These are phyloP conservation scores for Gonioctena quinquepunctata DNA, from an alignment of 1,140 invertebrate genomes.

Conservation along the genomic window DNA sequence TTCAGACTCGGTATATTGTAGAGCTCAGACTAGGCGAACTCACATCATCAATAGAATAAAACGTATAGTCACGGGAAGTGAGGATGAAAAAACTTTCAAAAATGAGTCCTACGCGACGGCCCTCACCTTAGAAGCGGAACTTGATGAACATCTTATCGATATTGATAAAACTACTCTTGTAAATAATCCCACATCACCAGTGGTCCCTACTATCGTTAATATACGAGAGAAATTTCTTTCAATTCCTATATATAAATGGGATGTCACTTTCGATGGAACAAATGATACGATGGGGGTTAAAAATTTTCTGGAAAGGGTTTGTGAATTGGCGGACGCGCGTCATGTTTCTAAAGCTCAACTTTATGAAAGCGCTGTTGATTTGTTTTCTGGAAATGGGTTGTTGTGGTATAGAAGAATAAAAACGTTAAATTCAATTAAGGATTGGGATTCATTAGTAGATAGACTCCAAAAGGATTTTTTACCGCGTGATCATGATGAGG, in stretches of 20 bases:
- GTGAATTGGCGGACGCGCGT: background rate
- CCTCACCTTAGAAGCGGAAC: background rate
- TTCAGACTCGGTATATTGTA: background rate
- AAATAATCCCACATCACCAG: background rate
- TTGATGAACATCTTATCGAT: background rate
- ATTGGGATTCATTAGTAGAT: conserved; percentile 35
- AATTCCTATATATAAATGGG: background rate
- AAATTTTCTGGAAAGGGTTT: conserved; percentile 11
- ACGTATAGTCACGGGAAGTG: background rate
- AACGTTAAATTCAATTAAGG: conserved; percentile 10
- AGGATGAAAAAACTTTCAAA: background rate
- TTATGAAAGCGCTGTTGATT: conserved; percentile 11
- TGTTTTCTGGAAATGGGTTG: conserved; percentile 4
- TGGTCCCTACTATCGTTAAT: background rate
- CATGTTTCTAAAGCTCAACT: conserved; percentile 2
- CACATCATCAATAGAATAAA: background rate
- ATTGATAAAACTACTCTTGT: background rate
- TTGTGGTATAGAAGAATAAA: conserved; percentile 24
- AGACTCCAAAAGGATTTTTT: conserved; percentile 39
- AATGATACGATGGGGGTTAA: background rate
- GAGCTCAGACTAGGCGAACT: background rate
- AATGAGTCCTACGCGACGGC: background rate
- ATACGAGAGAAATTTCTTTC: background rate
- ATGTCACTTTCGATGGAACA: conserved; percentile 1
- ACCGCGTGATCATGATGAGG: conserved; percentile 41